Evolutionary conservation across 2,888 invertebrate genomes (phyloP), one percentile per base, ranked within the genome.

Genomic region (Pachymerium ferrugineum): DNA sequence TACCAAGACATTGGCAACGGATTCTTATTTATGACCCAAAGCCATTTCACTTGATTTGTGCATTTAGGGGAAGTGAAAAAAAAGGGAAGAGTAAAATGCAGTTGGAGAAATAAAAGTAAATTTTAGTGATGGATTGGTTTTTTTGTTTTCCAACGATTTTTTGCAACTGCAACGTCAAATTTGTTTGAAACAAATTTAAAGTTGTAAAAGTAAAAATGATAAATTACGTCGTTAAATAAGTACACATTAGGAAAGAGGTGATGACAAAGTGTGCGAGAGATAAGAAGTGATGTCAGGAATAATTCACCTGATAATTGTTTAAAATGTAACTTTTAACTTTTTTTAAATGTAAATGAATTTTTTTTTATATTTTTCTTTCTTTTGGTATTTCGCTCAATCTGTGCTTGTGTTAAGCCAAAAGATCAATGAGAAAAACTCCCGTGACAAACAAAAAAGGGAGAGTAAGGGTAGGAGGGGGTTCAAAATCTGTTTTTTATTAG

Each of bases 381-480:
- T 42, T 5, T 3, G 42, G 42, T 42, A 42, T 42, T 42, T 42
- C 16, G n/a, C 42, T 42, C 42, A 42, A 42, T 42, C 42, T 42
- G 42, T 42, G 42, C 42, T 42, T 4, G 42, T 42, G 42, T 42
- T 42, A 42, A 42, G n/a, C 42, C 42, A 42, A 42, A 42, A 42
- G 42, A 42, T 42, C 42, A 42, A 42, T 42, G 42, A 42, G 42
- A 8, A 42, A 42, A 42, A 42, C 42, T 42, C 42, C 42, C 42
- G 42, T 42, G 42, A 42, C 42, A 42, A 42, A 42, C 42, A 42
- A 42, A 42, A n/a, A n/a, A n/a, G n/a, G n/a, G n/a, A n/a, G n/a
- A n/a, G n/a, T n/a, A n/a, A n/a, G n/a, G n/a, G n/a, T n/a, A n/a
- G n/a, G n/a, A 42, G 42, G 42, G 42, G 42, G 42, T 16, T 4